Evolutionary conservation across 2,888 invertebrate species (phyloP).

Genomic region (Torymus aiolomorphi): DNA sequence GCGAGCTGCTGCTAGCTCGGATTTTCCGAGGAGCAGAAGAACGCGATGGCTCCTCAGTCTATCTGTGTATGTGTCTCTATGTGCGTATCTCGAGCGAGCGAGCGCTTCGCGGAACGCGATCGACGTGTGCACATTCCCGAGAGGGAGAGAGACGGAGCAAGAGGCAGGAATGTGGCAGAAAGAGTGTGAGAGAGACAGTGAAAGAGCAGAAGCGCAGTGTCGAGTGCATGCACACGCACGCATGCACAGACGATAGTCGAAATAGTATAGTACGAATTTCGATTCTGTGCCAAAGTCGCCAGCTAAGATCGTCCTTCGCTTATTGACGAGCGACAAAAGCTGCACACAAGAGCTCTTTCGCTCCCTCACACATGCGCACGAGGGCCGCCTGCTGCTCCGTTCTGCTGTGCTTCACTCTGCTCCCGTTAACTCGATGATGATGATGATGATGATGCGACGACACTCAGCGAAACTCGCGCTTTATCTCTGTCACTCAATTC

Average conservation of each 20-base stretch:
- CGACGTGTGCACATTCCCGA: not conserved
- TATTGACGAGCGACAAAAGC: conserved; percentile 19
- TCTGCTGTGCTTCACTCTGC: no score
- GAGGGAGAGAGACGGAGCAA: not conserved
- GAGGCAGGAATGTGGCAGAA: not conserved
- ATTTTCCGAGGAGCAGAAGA: no score
- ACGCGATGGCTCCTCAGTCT: no score
- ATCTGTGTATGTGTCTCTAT: no score
- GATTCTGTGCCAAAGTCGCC: conserved; percentile 21
- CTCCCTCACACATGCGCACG: not conserved
- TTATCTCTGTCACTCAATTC: no score
- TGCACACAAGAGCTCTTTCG: not conserved
- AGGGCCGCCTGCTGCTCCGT: no score
- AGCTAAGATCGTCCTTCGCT: conserved; percentile 30
- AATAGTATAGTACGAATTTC: conserved; percentile 11
- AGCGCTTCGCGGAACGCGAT: not conserved
- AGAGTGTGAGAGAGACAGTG: not conserved
- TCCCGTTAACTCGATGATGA: no score
- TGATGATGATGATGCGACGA: no score
- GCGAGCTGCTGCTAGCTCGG: no score
- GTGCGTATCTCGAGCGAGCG: no score
- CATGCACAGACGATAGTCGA: conserved; percentile 4
- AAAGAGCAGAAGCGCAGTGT: not conserved
- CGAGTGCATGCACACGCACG: not conserved
- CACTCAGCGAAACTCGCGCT: no score